Evolutionary conservation across 92 coral and sea anemone genomes (phyloP).

Genomic region (Porites evermanni): DNA sequence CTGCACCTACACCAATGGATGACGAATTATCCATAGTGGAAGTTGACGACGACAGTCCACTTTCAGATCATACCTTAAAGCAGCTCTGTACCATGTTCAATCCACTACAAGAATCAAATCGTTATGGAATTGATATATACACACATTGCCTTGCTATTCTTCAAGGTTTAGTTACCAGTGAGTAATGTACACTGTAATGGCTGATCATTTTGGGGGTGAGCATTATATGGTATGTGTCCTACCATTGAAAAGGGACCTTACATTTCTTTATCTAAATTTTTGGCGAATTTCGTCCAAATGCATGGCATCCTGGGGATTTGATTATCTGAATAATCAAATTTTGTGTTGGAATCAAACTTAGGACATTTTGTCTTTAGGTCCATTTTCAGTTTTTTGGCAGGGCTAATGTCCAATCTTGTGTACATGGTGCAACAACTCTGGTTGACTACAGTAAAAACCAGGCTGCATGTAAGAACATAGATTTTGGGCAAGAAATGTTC

Average conservation of each 20-base stretch:
- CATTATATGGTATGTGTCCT: background rate
- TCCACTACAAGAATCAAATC: slow-evolving; percentile 45
- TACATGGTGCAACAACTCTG: background rate
- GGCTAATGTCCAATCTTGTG: background rate
- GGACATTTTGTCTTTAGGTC: background rate
- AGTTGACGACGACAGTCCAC: slow-evolving; percentile 45
- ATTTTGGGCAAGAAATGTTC: background rate
- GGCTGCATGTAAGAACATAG: background rate
- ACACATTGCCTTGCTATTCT: slow-evolving; percentile 18
- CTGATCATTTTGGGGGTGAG: slow-evolving; percentile 8
- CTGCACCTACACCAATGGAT: slow-evolving; percentile 31
- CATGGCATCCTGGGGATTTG: background rate
- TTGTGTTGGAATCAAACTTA: background rate
- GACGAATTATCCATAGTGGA: slow-evolving; percentile 37
- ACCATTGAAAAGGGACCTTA: slow-evolving; percentile 5
- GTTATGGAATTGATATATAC: slow-evolving; percentile 26
- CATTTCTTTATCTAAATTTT: background rate
- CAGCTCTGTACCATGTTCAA: slow-evolving; percentile 29
- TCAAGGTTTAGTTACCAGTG: slow-evolving; percentile 11
- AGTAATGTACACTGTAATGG: slow-evolving; percentile 15
- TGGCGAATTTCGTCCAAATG: background rate
- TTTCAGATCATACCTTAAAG: slow-evolving; percentile 19
- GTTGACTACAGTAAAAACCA: slow-evolving; percentile 16
- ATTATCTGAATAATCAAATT: slow-evolving; percentile 8
- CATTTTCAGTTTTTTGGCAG: slow-evolving; percentile 6